Conservation (phyloP, 1,140 invertebrate genomes). For the Eumeta japonica region DNA sequence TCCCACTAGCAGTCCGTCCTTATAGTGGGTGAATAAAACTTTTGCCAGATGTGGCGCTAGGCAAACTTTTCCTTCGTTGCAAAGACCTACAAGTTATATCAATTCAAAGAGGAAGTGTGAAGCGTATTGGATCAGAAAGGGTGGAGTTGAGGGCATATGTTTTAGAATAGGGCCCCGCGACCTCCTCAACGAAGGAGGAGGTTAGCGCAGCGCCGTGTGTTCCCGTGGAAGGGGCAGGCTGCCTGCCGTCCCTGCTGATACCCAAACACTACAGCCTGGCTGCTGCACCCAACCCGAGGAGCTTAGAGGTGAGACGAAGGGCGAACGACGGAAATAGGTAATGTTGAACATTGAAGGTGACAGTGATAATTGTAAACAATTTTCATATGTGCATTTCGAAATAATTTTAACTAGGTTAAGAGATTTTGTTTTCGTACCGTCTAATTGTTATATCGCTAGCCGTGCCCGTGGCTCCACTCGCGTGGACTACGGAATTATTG, state of each 20-base stretch:
- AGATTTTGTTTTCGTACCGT: too few relatives aligned
- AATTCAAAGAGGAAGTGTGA: too few relatives aligned
- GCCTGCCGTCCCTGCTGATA: constrained; percentile 77
- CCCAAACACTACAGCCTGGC: constrained; percentile 86
- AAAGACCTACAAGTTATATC: neutral
- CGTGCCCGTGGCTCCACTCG: too few relatives aligned
- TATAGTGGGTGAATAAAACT: too few relatives aligned
- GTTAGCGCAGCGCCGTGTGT: constrained; percentile 77
- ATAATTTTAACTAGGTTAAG: too few relatives aligned
- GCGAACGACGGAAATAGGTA: neutral
- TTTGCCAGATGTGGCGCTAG: too few relatives aligned
- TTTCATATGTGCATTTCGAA: neutral
- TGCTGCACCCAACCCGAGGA: constrained; percentile 89
- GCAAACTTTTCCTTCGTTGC: neutral
- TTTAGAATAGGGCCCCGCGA: too few relatives aligned
- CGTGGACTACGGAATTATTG: too few relatives aligned
- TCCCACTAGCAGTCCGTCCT: too few relatives aligned
- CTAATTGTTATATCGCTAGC: too few relatives aligned
- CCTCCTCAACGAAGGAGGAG: constrained; percentile 60
- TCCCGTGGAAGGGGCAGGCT: constrained; percentile 80
- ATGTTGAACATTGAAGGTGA: neutral
- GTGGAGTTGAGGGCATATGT: too few relatives aligned
- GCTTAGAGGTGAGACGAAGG: constrained; percentile 70
- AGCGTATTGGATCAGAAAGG: too few relatives aligned
- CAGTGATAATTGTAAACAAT: neutral